Conservation (phyloP, 2,797 vertebrate genomes). For the Hoplostethus mediterraneus region DNA sequence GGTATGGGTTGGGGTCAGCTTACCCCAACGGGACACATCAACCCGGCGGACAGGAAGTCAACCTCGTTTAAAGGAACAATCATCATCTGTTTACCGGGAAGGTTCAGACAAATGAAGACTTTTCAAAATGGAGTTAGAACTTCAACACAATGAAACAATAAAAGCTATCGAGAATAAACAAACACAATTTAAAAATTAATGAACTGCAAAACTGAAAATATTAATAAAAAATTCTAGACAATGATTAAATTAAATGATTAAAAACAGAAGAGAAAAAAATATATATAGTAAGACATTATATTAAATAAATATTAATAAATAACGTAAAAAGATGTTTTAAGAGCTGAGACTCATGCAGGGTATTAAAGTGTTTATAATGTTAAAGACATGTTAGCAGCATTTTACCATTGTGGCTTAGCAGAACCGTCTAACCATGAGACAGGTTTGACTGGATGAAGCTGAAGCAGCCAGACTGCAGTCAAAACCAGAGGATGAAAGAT, state of each 20-base stretch:
- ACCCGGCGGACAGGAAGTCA: conserved; percentile 36
- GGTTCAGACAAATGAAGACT: not conserved
- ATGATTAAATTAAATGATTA: not conserved
- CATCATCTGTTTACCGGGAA: conserved; percentile 33
- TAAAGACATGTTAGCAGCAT: not conserved
- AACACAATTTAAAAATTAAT: too few species aligned
- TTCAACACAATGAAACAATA: not conserved
- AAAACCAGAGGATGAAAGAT: too few species aligned
- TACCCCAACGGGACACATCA: conserved; percentile 36
- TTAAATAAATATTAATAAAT: too few species aligned
- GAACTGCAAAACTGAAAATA: not conserved
- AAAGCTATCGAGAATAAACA: not conserved
- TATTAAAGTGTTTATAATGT: too few species aligned
- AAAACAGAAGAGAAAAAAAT: not conserved
- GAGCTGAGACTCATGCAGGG: too few species aligned
- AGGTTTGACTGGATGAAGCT: not conserved
- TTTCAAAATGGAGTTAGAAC: not conserved
- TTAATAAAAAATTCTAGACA: not conserved
- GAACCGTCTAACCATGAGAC: not conserved
- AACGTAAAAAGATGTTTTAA: too few species aligned
- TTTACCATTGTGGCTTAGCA: not conserved
- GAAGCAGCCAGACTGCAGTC: too few species aligned
- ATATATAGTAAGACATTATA: too few species aligned
- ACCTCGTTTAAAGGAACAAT: conserved; percentile 29
- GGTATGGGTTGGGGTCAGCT: conserved; percentile 43